Evolutionary conservation across 2,888 invertebrate species (phyloP), one percentile per base, ranked within the genome.

Genomic region (Pyrochroa serraticornis): DNA sequence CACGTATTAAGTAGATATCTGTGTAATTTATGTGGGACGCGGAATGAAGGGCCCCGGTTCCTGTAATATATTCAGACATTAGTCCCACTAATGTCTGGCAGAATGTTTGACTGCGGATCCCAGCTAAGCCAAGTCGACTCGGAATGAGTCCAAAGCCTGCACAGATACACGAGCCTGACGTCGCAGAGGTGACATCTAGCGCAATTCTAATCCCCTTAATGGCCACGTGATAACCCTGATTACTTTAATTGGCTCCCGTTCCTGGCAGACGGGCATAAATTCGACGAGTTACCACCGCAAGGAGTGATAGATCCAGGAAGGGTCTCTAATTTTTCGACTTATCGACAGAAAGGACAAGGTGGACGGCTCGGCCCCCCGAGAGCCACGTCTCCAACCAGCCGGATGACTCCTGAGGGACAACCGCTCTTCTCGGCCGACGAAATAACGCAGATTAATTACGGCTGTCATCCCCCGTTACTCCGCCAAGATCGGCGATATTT

Each of bases 211-310:
- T 85, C 85, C 85, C 82, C 83, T 85, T 84, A 85, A 85, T 83
- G 84, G 85, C 84, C 84, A 83, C 76, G 84, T 84, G 85, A 84
- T 84, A 84, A 83, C 83, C 83, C 84, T 83, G 85, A 85, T 85
- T 85, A 85, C 85, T 85, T 85, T 85, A 85, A 85, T 85, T 85
- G 85, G 85, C 84, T 83, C 83, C 84, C 83, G 36, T 59, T 83
- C 84, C 84, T 83, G 82, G 82, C 83, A 83, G 82, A 83, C 82
- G 53, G 53, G 64, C 63, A 65, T 68, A 67, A 68, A 69, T 68
- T 69, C 61, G 43, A 43, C 43, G 31, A 43, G 43, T 33, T 22
- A 5, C 3, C 36, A 7, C 30, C 41, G 31, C 37, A 42, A 22
- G 30, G 30, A 49, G 39, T 41, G 53, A 46, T 46, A 14, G 46